Evolutionary conservation across 2,888 invertebrate species (phyloP), one percentile per base, ranked within the genome.

Genomic region (Temnothorax ravouxi): DNA sequence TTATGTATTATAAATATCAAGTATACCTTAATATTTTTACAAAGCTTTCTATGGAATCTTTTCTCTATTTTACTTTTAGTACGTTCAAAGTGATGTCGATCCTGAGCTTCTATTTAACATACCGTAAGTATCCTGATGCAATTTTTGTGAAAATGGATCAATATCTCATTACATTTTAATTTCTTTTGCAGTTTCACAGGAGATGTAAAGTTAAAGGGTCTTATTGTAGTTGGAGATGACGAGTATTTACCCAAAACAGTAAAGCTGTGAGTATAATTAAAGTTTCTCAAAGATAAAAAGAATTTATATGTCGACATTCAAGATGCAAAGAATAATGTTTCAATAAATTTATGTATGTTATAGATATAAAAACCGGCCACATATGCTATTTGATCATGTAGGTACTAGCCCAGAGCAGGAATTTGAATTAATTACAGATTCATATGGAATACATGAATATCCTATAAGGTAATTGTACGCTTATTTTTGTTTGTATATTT

Each of bases 31-130:
- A 38, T 81, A 69, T 54, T 47, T 29, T 72, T 44, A n/a, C 50
- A 1, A n/a, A 72, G 15, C 21, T 52, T 8, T 67, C 6, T 66
- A 56, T 54, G 13, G 5, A 21, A 72, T 21, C 13, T 76, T 69
- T 62, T 67, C 44, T 79, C 66, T 29, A 81, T 61, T 52, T 76
- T 56, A 41, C 87, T 88, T 88, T 54, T 95, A 99, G 99, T 98
- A 96, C 96, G 99, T 99, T 0, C 97, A 98, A 95, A 99, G 99
- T 95, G 99, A 99, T 96, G 97, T 97, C 1, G 99, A 99, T 95
- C 98, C 98, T 95, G 99, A 99, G 95, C 95, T 99, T 5, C 95
- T 99, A 3, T 99, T 99, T 94, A 99, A 99, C 94, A 98, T 99
- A 92, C 99, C 99, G 96, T 96, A 94, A 95, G 96, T 95, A 82